phyloP scores from a whole-genome alignment of 2,888 invertebrate genomes.

The Megamerina dolium region DNA sequence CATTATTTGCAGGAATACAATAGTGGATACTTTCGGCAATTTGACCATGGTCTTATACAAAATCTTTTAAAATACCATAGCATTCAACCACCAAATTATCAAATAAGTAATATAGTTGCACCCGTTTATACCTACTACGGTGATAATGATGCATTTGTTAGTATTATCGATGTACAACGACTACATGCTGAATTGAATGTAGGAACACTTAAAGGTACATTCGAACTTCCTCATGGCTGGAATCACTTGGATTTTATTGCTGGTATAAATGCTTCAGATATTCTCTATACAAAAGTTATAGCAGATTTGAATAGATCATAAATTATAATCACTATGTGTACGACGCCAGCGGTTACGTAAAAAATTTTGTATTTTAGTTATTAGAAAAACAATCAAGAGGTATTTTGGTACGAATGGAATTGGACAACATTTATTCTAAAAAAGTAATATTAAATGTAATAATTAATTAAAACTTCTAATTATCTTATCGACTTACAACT shows the following conservation, averaged over 20 bases:
- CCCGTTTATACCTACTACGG: conserved; percentile 55
- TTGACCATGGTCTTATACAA: conserved; percentile 38
- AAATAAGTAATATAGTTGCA: conserved; percentile 46
- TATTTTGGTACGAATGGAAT: too few species aligned
- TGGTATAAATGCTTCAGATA: conserved; percentile 56
- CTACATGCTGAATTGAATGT: conserved; percentile 51
- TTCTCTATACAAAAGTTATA: too few species aligned
- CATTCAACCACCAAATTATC: conserved; percentile 51
- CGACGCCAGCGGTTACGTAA: too few species aligned
- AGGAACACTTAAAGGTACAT: too few species aligned
- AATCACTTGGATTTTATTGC: conserved; percentile 57
- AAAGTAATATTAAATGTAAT: too few species aligned
- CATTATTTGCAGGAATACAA: conserved; percentile 46
- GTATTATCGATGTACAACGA: conserved; percentile 52
- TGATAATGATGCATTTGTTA: conserved; percentile 60
- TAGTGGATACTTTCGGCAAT: conserved; percentile 42
- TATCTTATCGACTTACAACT: too few species aligned
- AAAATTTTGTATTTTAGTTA: too few species aligned
- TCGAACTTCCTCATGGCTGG: conserved; percentile 53
- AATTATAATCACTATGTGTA: too few species aligned
- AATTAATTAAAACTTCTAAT: too few species aligned
- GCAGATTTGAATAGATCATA: too few species aligned
- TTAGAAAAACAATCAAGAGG: too few species aligned
- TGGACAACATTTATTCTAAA: too few species aligned
- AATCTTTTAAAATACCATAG: conserved; percentile 51